These are phyloP conservation scores for Acipenser ruthenus DNA, from an alignment of 2,797 vertebrate species.

Conservation along the genomic window DNA sequence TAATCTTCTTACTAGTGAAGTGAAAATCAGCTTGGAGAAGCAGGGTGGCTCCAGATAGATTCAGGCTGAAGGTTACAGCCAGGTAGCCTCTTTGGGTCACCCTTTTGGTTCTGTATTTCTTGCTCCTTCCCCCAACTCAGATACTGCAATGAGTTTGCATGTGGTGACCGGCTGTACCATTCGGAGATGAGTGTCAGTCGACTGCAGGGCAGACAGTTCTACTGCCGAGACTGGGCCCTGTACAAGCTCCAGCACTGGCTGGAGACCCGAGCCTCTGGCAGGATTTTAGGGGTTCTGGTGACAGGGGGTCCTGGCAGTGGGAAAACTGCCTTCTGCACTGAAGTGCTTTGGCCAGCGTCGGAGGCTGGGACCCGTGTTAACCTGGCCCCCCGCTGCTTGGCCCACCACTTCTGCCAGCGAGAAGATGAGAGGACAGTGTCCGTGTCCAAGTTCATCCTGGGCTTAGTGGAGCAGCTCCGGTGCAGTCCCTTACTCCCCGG, in stretches of 20 bases:
- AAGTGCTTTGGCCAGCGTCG: constrained; percentile 60
- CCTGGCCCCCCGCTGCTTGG: constrained; percentile 57
- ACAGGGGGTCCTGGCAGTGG: constrained; percentile 65
- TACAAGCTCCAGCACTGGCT: constrained; percentile 60
- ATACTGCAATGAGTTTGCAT: constrained; percentile 13
- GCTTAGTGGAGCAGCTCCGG: constrained; percentile 58
- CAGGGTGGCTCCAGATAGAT: too few species aligned
- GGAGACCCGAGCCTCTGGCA: constrained; percentile 36
- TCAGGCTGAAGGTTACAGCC: background rate
- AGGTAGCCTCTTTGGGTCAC: constrained; percentile 40
- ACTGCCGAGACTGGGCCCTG: constrained; percentile 73
- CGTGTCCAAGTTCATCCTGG: constrained; percentile 57
- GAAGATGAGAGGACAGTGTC: constrained; percentile 52
- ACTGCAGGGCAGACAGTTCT: constrained; percentile 59
- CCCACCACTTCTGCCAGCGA: constrained; percentile 64
- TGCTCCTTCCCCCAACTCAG: constrained; percentile 17
- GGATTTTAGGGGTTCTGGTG: constrained; percentile 49
- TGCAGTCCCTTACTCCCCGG: constrained; percentile 46
- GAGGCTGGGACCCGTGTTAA: constrained; percentile 36
- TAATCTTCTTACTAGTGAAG: background rate
- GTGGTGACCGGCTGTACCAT: constrained; percentile 45
- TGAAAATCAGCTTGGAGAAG: constrained; percentile 6
- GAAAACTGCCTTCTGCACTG: constrained; percentile 63
- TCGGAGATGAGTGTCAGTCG: constrained; percentile 43
- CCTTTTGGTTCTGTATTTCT: constrained; percentile 12